Base-by-base conservation (phyloP, 2,797 vertebrate genomes). In the Sebastiscus tertius region DNA sequence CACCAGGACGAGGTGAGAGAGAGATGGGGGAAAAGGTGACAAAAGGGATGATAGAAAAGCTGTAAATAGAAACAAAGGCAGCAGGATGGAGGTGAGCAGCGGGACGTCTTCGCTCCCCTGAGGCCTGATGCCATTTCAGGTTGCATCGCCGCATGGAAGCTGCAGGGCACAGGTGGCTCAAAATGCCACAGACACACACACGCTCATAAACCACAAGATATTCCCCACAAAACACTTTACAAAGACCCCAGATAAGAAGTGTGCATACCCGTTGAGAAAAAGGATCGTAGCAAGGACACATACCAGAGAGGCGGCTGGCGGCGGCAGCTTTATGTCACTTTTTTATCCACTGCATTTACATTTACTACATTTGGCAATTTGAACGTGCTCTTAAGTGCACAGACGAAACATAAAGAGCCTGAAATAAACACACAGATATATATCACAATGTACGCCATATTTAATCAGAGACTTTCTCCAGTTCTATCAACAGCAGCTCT, bases 91-190 rank as follows among this genome's bases (percentile, higher is more conserved):
- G 62, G 56, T 59, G 64, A 83, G 83, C 58, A 75, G 29, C 12
- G 3, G 12, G 18, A 62, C 2, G 4, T 70, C 76, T 55, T 1
- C 29, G 49, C 60, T 55, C 72, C 72, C 68, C 39, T 3, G 29
- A 75, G 71, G 70, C 64, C 80, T 52, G 74, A 81, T 76, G 83
- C 39, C 76, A 74, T 84, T 79, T 77, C 71, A 82, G 83, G 55
- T 72, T 68, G 36, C 60, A 20, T 79, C 79, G 24, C 79, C 1
- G 33, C 77, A 70, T 42, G 81, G 83, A 81, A 71, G 46, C 85
- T 31, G 69, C 31, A 11, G 70, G 58, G 85, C 76, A 84, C 74
- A 84, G 69, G 77, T 86, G 79, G 67, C 70, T 84, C 46, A 89
- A 81, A 87, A 42, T 79, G 71, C 67, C 85, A 87, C 71, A 5